Base-by-base conservation (phyloP, 2,797 vertebrate genomes). In the Acestrorhynchus altus region DNA sequence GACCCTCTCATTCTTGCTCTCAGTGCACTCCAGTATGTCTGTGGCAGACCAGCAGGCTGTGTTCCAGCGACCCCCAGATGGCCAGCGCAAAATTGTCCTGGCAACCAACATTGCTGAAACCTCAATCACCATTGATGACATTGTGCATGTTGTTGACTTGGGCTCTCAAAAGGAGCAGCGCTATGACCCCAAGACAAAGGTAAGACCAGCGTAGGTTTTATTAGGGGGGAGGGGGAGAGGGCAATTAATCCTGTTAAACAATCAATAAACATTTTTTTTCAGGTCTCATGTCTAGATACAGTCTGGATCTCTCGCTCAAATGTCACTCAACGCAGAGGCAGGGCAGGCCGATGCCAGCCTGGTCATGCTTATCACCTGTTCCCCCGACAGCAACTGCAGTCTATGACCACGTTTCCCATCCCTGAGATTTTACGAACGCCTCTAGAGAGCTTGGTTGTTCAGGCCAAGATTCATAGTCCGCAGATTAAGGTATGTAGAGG, bases 61-160 rank as follows among this genome's bases (percentile, higher is more conserved):
- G 78, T 98, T 99, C 88, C 95, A 95, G 86, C 93, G 81, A 72
- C 95, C 97, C 12, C 94, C 90, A 0, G 83, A 82, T 0, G 95
- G 94, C 0, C 90, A 93, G 77, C 95, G 98, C 74, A 99, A 99
- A 90, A 96, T 99, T 0, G 96, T 99, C 54, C 89, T 99, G 70
- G 90, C 97, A 70, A 99, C 98, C 67, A 99, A 99, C 87, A 97
- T 99, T 0, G 98, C 97, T 0, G 97, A 99, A 90, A 99, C 97
- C 1, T 98, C 98, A 68, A 94, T 99, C 90, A 99, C 98, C 12
- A 95, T 99, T 69, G 95, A 99, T 0, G 97, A 99, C 87, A 96
- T 99, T 0, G 97, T 98, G 35, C 96, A 99, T 0, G 98, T 99
- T 68, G 95, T 99, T 80, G 96, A 99, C 87, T 88, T 93, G 0